Base-by-base conservation (phyloP, 1,140 invertebrate species). In the Rhizoglyphus robini region DNA sequence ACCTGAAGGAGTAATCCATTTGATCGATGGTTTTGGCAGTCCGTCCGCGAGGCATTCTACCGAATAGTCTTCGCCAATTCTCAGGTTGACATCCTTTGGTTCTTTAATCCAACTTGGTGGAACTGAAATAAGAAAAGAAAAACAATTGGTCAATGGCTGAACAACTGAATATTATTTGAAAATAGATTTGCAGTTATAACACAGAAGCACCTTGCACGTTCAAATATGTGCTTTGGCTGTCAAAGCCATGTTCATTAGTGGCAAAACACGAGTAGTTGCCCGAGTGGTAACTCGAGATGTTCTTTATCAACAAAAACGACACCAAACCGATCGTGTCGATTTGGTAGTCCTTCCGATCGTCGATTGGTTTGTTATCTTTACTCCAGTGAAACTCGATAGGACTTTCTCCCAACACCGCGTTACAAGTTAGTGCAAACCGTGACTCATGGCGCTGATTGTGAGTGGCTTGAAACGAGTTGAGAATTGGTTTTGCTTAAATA, bases 71-170 rank as follows among this genome's bases (percentile, higher is more conserved):
- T 89, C 83, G 1, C 87, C 86, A 13, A 89, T 83, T 2, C 88
- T 85, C 4, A 89, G 88, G 69, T 84, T 88, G 4, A 86, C 82
- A 72, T 95, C 89, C 69, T 83, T 81, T 0, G 91, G 91, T 73
- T 94, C 89, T 68, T 88, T 79, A 2, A 88, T 83, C 92, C 92
- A 96, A 70, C 86, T 82, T 15, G 90, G 90, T 5, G 90, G 89
- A 54, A 95, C 88, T 92, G 73, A 65, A 81, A 79, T n/a, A n/a
- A n/a, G n/a, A n/a, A n/a, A 60, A 68, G 60, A 70, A 58, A 59
- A 61, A 2, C 54, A 41, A 63, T 18, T 1, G n/a, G n/a, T n/a
- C n/a, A n/a, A n/a, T n/a, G n/a, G n/a, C n/a, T n/a, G 63, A 57
- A 30, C 20, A 27, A 18, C 20, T 36, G 36, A 38, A 46, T 60